A percentile compares a stretch with the other conserved stretches of the same genome.
These are phyloP conservation scores for Halcyon smyrnensis DNA, from an alignment of 2,797 vertebrate genomes.

Conservation along the genomic window DNA sequence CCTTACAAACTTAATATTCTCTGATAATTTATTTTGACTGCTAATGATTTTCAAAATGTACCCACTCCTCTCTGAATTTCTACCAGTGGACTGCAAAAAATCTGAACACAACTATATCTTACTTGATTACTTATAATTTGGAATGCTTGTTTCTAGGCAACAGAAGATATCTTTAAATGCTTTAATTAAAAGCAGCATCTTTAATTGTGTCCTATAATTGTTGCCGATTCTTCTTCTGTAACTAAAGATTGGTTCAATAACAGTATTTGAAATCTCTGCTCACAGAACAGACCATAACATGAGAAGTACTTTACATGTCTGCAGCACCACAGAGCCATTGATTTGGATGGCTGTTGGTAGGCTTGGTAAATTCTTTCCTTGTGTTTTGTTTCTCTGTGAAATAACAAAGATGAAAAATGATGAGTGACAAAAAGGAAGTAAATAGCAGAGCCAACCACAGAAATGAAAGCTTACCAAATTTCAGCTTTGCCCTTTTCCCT, in stretches of 20 bases:
- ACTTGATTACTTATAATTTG: conserved; percentile 27
- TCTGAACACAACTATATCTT: neutral
- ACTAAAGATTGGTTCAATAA: conserved; percentile 43
- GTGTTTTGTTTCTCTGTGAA: neutral
- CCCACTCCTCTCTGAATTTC: neutral
- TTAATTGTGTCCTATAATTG: conserved; percentile 56
- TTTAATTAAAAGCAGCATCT: conserved; percentile 53
- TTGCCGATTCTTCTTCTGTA: conserved; percentile 11
- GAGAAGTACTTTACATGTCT: neutral
- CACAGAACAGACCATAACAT: neutral
- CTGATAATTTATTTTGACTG: conserved; percentile 16
- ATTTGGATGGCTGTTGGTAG: neutral
- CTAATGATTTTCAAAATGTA: conserved; percentile 30
- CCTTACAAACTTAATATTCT: neutral
- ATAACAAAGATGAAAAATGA: neutral
- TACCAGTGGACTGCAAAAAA: neutral
- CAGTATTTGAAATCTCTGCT: conserved; percentile 21
- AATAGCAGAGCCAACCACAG: neutral
- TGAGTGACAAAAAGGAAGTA: neutral
- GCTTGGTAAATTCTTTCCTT: neutral
- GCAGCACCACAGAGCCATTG: neutral
- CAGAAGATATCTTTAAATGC: conserved; percentile 13
- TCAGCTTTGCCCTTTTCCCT: neutral
- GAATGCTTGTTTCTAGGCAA: conserved; percentile 49
- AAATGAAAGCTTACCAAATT: conserved; percentile 6